Conservation (phyloP, 2,797 vertebrate species). For the Pseudomugil gertrudae region DNA sequence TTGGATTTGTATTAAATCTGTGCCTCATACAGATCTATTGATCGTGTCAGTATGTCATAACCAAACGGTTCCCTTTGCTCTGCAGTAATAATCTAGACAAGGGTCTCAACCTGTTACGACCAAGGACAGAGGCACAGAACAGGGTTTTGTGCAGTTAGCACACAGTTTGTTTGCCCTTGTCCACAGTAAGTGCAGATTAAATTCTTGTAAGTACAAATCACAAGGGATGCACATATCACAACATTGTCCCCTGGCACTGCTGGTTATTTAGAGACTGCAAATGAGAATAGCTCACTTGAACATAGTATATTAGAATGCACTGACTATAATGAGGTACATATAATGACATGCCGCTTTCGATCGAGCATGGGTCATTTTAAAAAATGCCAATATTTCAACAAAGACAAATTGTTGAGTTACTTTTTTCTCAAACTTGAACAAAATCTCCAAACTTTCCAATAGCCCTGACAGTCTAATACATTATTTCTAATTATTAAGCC, state of each 20-base stretch:
- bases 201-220: conserved; percentile 30
- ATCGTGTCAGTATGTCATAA: conserved; percentile 28
- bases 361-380: not conserved
- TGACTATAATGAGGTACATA: not conserved
- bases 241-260: not conserved
- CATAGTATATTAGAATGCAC: not conserved
- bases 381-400: not conserved
- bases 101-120: not conserved
- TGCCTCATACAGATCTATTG: conserved; percentile 44
- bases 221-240: conserved; percentile 5
- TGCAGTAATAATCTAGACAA: not conserved
- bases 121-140: conserved; percentile 26
- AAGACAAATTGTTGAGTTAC: not conserved
- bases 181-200: conserved; percentile 16
- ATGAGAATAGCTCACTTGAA: conserved; percentile 2
- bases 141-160: conserved; percentile 12
- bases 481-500: not conserved
- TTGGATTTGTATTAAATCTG: conserved; percentile 43
- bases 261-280: conserved; percentile 8
- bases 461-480: not conserved
- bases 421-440: not conserved
- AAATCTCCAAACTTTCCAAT: not conserved
- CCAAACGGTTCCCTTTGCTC: conserved; percentile 13
- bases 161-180: conserved; percentile 38
- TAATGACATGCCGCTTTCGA: not conserved